Percentiles rank a stretch among this genome's conserved stretches.
These are phyloP conservation scores for Nomada hirtipes DNA, from an alignment of 2,888 invertebrate genomes.

Conservation along the genomic window DNA sequence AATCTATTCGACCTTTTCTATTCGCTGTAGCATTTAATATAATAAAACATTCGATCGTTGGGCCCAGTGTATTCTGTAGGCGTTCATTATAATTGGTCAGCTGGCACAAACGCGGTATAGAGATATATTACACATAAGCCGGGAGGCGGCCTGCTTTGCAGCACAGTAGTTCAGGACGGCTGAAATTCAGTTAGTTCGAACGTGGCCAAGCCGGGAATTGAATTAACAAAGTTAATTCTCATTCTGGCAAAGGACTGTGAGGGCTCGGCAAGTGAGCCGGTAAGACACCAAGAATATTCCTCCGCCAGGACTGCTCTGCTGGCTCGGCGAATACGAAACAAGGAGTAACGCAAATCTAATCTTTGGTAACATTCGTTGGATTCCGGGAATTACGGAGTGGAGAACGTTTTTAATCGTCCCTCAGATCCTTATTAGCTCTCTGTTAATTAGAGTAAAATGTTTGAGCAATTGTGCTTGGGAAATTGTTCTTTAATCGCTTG, in stretches of 20 bases:
- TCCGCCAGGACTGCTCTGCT: conserved; percentile 36
- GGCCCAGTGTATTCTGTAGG: background rate
- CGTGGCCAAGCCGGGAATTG: conserved; percentile 65
- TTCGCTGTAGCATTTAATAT: too few relatives aligned
- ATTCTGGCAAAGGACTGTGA: conserved; percentile 62
- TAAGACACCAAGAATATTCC: conserved; percentile 66
- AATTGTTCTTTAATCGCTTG: too few relatives aligned
- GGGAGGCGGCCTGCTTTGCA: conserved; percentile 48
- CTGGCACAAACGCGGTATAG: conserved; percentile 25
- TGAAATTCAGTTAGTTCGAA: conserved; percentile 67
- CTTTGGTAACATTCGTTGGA: conserved; percentile 51
- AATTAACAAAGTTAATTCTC: conserved; percentile 70
- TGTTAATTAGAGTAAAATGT: background rate
- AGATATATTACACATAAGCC: conserved; percentile 59
- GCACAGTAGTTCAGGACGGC: conserved; percentile 40
- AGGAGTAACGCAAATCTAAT: conserved; percentile 67
- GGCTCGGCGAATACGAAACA: conserved; percentile 58
- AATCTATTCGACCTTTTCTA: too few relatives aligned
- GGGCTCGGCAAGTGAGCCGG: conserved; percentile 44
- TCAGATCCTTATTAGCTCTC: conserved; percentile 18
- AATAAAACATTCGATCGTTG: too few relatives aligned
- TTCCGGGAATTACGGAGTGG: conserved; percentile 9
- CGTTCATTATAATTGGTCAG: conserved; percentile 18
- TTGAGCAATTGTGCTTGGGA: too few relatives aligned
- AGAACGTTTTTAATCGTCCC: conserved; percentile 36